Conservation (phyloP, 2,113 vertebrate genomes). For the human region GRCh38 chr2:235834501-235835000, state of each 20-base stretch:
- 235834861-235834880: fast-evolving
- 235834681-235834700: not conserved
- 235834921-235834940: fast-evolving
- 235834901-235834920: fast-evolving
- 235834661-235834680: not conserved
- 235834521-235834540: fast-evolving
- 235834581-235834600: not conserved
- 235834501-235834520: not conserved
- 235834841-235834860: fast-evolving
- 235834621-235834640: not conserved
- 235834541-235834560: not conserved
- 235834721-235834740: not conserved
- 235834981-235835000: not conserved
- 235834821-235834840: fast-evolving
- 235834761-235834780: not conserved
- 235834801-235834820: not conserved
- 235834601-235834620: not conserved
- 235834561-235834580: not conserved
- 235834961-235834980: fast-evolving
- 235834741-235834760: not conserved
- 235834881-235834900: fast-evolving
- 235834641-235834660: not conserved
- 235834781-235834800: fast-evolving
- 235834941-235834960: fast-evolving
- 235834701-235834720: constrained; percentile 14